Conservation (phyloP, 2,888 invertebrate genomes). For the Nasonia oneida region DNA sequence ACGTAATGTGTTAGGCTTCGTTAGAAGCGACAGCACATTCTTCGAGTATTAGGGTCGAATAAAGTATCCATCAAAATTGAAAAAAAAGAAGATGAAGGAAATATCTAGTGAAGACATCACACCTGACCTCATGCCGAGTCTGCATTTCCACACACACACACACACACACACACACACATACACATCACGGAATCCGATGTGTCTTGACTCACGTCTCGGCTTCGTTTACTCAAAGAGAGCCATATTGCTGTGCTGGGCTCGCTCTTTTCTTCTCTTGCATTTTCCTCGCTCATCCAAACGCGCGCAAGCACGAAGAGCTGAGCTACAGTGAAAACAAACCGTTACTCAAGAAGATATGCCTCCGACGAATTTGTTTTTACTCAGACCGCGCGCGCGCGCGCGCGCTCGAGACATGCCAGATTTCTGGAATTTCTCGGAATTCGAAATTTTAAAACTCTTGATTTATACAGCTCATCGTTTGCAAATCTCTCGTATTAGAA, state of each 20-base stretch:
- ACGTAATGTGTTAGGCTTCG: too few relatives aligned
- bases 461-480: not conserved
- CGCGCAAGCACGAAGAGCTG: not conserved
- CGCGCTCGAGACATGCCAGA: not conserved
- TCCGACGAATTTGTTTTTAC: not conserved
- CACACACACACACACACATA: too few relatives aligned
- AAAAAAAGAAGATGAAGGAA: too few relatives aligned
- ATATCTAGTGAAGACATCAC: too few relatives aligned
- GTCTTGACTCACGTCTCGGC: not conserved
- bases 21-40: too few relatives aligned
- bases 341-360: conserved; percentile 13
- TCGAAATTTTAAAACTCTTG: not conserved
- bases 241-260: not conserved
- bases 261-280: conserved; percentile 3
- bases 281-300: not conserved
- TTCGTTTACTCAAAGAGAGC: conserved; percentile 3
- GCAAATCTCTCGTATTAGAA: not conserved
- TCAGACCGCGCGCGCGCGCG: not conserved
- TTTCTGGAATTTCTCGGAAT: not conserved
- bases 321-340: conserved; percentile 5
- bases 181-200: not conserved
- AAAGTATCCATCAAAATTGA: too few relatives aligned
- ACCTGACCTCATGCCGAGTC: not conserved
- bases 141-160: not conserved
- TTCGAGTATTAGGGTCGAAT: too few relatives aligned